Conservation (phyloP, 2,113 vertebrate species). For the Ciconia boyciana region DNA sequence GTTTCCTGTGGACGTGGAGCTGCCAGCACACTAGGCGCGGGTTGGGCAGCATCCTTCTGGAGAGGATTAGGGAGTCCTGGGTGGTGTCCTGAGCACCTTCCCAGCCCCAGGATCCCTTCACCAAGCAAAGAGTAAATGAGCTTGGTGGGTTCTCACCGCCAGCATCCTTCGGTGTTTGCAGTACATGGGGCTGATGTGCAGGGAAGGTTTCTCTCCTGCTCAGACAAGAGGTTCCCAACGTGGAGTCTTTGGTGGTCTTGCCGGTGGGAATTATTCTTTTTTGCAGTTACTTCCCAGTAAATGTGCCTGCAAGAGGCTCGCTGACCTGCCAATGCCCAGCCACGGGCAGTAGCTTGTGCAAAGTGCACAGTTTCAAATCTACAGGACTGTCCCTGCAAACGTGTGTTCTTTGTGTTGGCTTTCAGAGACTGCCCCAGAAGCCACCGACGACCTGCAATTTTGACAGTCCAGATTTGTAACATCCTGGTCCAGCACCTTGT, state of each 20-base stretch:
- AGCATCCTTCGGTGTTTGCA: background rate
- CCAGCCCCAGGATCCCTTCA: background rate
- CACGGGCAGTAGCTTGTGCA: background rate
- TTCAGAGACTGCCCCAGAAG: background rate
- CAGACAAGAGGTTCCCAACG: background rate
- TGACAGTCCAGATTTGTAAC: background rate
- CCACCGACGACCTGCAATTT: no score
- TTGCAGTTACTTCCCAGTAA: background rate
- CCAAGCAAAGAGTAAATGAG: background rate
- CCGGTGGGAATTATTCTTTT: background rate
- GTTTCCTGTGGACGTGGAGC: background rate
- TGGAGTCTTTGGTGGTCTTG: background rate
- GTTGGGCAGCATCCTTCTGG: background rate
- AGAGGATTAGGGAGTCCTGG: background rate
- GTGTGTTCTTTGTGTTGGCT: background rate
- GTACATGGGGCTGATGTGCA: background rate
- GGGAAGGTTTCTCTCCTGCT: background rate
- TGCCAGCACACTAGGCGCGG: background rate
- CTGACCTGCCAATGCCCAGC: background rate
- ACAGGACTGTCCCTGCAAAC: background rate
- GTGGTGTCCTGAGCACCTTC: background rate
- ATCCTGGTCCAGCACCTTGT: no score
- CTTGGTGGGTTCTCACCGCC: background rate
- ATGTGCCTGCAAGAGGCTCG: background rate
- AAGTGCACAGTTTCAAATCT: background rate